Evolutionary conservation across 2,888 invertebrate genomes (phyloP).

Genomic region (Allolobophora icterica): DNA sequence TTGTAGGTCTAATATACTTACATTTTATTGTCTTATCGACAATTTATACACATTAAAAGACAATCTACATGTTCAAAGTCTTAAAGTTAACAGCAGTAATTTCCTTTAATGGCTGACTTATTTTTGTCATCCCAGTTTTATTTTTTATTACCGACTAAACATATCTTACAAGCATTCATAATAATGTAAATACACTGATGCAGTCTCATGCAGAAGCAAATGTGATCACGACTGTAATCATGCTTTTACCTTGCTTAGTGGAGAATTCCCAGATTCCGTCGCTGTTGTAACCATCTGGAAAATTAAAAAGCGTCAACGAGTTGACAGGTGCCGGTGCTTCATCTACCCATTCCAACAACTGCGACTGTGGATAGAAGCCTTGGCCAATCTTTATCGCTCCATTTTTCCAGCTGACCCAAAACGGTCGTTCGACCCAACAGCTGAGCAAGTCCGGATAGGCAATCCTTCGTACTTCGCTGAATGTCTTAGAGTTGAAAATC

Average conservation of each 20-base stretch:
- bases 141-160: no score
- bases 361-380: not conserved
- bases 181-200: not conserved
- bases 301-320: not conserved
- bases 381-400: constrained; percentile 32
- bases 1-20: not conserved
- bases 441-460: constrained; percentile 26
- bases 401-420: constrained; percentile 38
- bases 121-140: no score
- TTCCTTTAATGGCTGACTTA: no score
- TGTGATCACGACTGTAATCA: not conserved
- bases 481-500: not conserved
- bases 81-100: not conserved
- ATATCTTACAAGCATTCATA: not conserved
- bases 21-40: not conserved
- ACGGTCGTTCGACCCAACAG: constrained; percentile 34
- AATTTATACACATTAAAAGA: not conserved
- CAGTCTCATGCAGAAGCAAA: not conserved
- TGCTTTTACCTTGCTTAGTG: not conserved
- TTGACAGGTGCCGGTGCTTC: not conserved
- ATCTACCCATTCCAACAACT: constrained; percentile 30
- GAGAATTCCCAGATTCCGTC: constrained; percentile 27
- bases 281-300: not conserved
- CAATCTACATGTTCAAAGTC: not conserved
- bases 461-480: not conserved